phyloP scores from a whole-genome alignment of 2,113 vertebrate genomes.

The Pteropus alecto region DNA sequence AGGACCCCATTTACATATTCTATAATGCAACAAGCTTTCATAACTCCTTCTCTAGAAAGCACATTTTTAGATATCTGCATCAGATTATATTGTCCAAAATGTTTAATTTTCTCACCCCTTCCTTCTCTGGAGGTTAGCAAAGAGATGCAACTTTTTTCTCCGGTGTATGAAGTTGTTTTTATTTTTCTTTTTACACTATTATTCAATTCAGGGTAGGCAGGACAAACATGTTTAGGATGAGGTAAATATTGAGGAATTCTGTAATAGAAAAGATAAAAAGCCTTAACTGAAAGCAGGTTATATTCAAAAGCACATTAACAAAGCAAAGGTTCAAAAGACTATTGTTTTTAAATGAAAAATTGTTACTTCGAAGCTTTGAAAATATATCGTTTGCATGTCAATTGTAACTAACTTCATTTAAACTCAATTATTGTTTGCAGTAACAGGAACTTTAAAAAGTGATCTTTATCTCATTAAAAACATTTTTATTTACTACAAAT shows the following conservation, averaged over 20 bases:
- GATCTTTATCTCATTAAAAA: not conserved
- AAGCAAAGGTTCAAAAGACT: not conserved
- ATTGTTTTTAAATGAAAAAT: not conserved
- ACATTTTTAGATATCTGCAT: not conserved
- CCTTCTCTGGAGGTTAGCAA: not conserved
- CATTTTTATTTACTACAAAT: not conserved
- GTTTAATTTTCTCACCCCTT: not conserved
- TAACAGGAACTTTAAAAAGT: not conserved
- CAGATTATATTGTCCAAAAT: not conserved
- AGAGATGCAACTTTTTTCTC: not conserved
- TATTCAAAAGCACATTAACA: not conserved
- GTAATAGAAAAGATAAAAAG: not conserved
- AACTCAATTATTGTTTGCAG: not conserved
- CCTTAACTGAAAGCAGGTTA: not conserved
- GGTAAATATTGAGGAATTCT: not conserved
- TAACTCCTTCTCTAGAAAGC: not conserved
- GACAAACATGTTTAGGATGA: not conserved
- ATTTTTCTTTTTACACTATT: constrained; percentile 1
- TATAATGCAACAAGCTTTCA: not conserved
- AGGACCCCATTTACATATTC: not conserved
- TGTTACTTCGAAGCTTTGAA: not conserved
- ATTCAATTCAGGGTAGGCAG: not conserved
- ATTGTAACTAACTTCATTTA: not conserved
- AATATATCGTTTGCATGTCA: not conserved
- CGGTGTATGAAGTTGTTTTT: not conserved